phyloP scores from a whole-genome alignment of 2,797 vertebrate genomes.

The Percopsis omiscomaycus region DNA sequence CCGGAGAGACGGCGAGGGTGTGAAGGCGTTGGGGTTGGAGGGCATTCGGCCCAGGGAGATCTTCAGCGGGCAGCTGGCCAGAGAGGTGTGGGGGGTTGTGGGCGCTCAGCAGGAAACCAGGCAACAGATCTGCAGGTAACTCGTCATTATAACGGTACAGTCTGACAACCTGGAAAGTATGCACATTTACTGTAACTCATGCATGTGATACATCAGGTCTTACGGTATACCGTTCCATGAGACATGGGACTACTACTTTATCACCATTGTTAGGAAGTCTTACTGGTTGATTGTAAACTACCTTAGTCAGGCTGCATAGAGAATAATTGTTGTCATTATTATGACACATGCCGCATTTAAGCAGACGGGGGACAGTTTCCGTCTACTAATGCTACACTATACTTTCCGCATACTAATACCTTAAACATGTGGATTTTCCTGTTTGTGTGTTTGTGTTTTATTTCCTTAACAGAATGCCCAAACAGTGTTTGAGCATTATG shows the following conservation, averaged over 20 bases:
- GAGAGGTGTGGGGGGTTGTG: conserved; percentile 2
- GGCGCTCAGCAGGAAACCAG: conserved; percentile 13
- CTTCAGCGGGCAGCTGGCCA: background rate
- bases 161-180: background rate
- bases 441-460: background rate
- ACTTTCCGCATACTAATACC: background rate
- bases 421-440: background rate
- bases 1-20: conserved; percentile 9
- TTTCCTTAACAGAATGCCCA: background rate
- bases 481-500: background rate
- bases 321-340: background rate
- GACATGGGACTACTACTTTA: no score
- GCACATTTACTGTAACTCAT: background rate
- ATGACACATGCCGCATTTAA: background rate
- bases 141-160: conserved; percentile 6
- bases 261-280: background rate
- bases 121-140: conserved; percentile 58
- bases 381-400: background rate
- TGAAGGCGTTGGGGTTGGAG: no score
- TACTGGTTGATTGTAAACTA: background rate
- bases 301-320: background rate
- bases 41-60: background rate
- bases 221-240: no score
- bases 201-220: background rate
- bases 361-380: background rate